Evolutionary conservation across 2,113 vertebrate species (phyloP), one percentile per base, ranked within the genome.

Genomic region (Hippotragus niger): DNA sequence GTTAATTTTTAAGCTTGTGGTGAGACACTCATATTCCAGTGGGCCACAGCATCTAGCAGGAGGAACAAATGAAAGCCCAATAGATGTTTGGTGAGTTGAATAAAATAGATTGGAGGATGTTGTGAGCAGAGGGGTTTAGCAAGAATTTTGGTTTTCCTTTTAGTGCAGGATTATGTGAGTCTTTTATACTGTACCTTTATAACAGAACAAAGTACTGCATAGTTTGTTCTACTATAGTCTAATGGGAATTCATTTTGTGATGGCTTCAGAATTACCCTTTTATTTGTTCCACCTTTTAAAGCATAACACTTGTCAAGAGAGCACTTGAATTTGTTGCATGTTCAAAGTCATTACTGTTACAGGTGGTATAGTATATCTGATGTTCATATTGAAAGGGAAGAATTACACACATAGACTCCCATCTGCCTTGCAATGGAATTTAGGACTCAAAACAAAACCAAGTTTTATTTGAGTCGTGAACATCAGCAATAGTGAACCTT

Each of bases 261-360:
- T 94, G 29, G 25, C 84, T 97, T 95, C 47, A 88, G 74, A 82
- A 92, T 97, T 92, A 84, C 25, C 17, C 47, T 74, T 90, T 97
- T 97, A 96, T 94, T 93, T 80, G 50, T 83, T 95, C 53, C 19
- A 64, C 74, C 78, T 88, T 94, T 96, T 95, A 62, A 97, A 95
- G 83, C n/a, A 74, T 93, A 96, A 88, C 84, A 94, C 82, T 95
- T 90, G 80, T 97, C 57, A 88, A 96, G 84, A 89, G 21, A 96
- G 25, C 45, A 76, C 58, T 97, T 71, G n/a, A 91, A 3, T 94
- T 92, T 95, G 78, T 97, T 97, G 76, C 45, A 45, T 82, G 55
- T 97, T 88, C 76, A 91, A 94, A 90, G 7, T 71, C 91, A 71
- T 95, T 95, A 91, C 50, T 97, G 47, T 94, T 97, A 95, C 76